These are phyloP conservation scores for Eristalis arbustorum DNA, from an alignment of 2,888 invertebrate genomes.

Conservation along the genomic window DNA sequence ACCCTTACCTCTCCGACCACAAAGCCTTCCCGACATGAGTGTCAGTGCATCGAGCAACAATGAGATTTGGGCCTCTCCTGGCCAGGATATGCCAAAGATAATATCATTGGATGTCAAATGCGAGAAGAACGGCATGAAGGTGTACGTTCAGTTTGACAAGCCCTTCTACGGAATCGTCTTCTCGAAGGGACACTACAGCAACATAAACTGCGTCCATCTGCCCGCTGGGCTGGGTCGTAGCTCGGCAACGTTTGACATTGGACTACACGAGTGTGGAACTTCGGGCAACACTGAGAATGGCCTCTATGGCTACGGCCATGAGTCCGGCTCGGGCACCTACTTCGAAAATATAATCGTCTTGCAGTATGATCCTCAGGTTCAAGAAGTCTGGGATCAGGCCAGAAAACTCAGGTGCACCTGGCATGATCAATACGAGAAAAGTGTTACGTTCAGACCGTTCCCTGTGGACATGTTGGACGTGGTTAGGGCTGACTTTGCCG, in stretches of 20 bases:
- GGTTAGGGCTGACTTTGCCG: slow-evolving; percentile 96
- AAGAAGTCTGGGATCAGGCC: slow-evolving; percentile 98
- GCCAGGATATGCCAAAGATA: slow-evolving; percentile 95
- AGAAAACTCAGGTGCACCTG: slow-evolving; percentile 95
- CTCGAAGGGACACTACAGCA: slow-evolving; percentile 96
- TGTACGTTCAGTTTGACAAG: slow-evolving; percentile 95
- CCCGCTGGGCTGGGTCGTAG: slow-evolving; percentile 93
- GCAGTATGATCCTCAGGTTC: slow-evolving; percentile 95
- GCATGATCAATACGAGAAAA: slow-evolving; percentile 97
- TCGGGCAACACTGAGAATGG: slow-evolving; percentile 95
- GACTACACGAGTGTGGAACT: slow-evolving; percentile 94
- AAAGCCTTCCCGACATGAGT: slow-evolving; percentile 77
- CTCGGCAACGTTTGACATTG: slow-evolving; percentile 94
- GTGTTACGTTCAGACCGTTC: slow-evolving; percentile 96
- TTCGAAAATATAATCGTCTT: slow-evolving; percentile 97
- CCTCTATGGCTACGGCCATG: slow-evolving; percentile 91
- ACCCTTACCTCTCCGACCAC: slow-evolving; percentile 77
- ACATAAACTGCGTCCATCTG: slow-evolving; percentile 94
- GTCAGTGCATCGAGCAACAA: slow-evolving; percentile 81
- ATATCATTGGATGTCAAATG: slow-evolving; percentile 95
- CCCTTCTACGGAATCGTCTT: slow-evolving; percentile 98
- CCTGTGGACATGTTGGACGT: slow-evolving; percentile 97
- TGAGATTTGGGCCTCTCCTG: slow-evolving; percentile 92
- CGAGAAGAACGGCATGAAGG: slow-evolving; percentile 96
- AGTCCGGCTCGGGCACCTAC: slow-evolving; percentile 94